Conservation (phyloP, 2,113 vertebrate genomes). For the Pelusios castaneus region DNA sequence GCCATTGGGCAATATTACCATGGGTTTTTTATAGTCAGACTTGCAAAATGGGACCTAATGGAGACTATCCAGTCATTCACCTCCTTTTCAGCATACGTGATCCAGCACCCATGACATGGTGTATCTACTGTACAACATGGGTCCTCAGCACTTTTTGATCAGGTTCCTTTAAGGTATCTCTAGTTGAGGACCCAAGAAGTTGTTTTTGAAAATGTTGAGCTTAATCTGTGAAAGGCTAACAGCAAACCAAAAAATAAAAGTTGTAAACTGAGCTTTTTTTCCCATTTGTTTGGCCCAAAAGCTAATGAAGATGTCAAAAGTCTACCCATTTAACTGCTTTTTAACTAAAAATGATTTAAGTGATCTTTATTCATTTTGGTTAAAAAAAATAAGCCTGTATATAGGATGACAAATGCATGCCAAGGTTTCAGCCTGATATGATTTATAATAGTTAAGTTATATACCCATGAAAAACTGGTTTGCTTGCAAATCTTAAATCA, state of each 20-base stretch:
- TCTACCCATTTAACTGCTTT: conserved; percentile 19
- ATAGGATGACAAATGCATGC: background rate
- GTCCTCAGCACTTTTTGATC: background rate
- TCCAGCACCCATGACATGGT: too few species aligned
- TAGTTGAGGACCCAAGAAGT: background rate
- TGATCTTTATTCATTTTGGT: background rate
- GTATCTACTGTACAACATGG: background rate
- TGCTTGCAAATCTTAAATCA: background rate
- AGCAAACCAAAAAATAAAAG: background rate
- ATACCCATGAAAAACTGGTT: background rate
- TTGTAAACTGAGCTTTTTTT: background rate
- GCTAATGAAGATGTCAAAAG: background rate
- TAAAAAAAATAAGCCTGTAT: background rate
- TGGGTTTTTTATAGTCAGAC: too few species aligned
- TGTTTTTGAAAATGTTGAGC: background rate
- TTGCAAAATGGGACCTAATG: too few species aligned
- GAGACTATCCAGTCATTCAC: too few species aligned
- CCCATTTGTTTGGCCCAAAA: background rate
- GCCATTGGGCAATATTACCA: too few species aligned
- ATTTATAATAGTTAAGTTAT: background rate
- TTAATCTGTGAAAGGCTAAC: background rate
- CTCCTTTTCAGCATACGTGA: too few species aligned
- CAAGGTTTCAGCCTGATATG: background rate
- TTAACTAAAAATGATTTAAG: conserved; percentile 7
- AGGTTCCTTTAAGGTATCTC: background rate